These are phyloP conservation scores for Noctilio leporinus DNA, from an alignment of 2,113 vertebrate species.

Conservation along the genomic window DNA sequence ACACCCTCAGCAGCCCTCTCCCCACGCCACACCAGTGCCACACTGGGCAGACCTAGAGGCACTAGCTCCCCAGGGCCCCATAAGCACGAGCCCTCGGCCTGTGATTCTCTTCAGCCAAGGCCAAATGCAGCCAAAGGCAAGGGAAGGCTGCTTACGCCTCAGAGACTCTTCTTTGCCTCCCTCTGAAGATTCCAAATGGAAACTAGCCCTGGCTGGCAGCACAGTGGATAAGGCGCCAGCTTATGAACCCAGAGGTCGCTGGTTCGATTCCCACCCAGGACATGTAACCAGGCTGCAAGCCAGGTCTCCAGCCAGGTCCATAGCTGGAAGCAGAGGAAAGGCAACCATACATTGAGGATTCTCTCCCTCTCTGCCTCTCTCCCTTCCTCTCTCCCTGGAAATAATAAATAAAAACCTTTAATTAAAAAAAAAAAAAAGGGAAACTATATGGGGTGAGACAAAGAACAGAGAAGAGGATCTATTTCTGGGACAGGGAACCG, in stretches of 20 bases:
- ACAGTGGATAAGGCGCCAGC: too few relatives aligned
- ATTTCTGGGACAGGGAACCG: background rate
- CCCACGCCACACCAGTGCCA: background rate
- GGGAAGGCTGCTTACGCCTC: background rate
- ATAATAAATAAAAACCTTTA: too few relatives aligned
- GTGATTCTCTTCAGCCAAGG: background rate
- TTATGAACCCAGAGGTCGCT: too few relatives aligned
- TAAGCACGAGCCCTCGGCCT: background rate
- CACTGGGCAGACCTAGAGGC: background rate
- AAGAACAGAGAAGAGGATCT: background rate
- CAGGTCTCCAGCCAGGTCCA: too few relatives aligned
- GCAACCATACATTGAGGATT: too few relatives aligned
- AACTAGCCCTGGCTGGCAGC: too few relatives aligned
- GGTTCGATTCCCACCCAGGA: too few relatives aligned
- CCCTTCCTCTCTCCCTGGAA: too few relatives aligned
- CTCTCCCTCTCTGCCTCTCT: too few relatives aligned
- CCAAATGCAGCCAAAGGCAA: background rate
- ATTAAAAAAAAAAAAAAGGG: too few relatives aligned
- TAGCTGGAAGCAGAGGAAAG: too few relatives aligned
- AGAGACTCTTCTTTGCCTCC: background rate
- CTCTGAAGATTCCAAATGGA: background rate
- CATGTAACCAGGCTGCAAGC: too few relatives aligned
- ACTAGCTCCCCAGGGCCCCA: background rate
- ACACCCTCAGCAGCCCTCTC: background rate
- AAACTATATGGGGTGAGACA: background rate